phyloP scores from a whole-genome alignment of 2,797 vertebrate genomes.

The Cephalopachus bancanus region DNA sequence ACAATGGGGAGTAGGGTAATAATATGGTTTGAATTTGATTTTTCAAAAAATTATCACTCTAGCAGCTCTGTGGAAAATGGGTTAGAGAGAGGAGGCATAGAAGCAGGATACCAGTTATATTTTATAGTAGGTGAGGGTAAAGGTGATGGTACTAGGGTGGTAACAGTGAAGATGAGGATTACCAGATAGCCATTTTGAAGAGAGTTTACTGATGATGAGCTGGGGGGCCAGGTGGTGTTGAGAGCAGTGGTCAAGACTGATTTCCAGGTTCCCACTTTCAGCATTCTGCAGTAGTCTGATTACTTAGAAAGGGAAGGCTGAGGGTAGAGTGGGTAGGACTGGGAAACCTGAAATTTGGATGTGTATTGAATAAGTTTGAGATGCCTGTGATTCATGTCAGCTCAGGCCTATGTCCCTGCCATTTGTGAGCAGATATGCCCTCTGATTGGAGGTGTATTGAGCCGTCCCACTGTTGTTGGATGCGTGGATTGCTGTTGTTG shows the following conservation, averaged over 20 bases:
- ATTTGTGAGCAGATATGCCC: neutral
- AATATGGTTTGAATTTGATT: neutral
- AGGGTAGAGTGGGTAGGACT: neutral
- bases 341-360: neutral
- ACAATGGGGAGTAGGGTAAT: neutral
- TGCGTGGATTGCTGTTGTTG: neutral
- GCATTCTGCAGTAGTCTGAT: neutral
- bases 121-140: neutral
- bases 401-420: neutral
- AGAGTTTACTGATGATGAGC: neutral
- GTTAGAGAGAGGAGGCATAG: neutral
- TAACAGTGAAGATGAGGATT: neutral
- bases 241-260: neutral
- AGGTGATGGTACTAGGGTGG: neutral
- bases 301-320: neutral
- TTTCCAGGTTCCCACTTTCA: neutral
- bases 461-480: neutral
- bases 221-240: neutral
- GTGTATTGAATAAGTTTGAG: neutral
- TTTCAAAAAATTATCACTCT: neutral
- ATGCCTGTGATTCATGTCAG: neutral
- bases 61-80: neutral
- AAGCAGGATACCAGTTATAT: neutral
- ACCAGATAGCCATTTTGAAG: neutral
- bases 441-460: neutral